phyloP scores from a whole-genome alignment of 2,888 invertebrate genomes.

The Cephus pulcher region DNA sequence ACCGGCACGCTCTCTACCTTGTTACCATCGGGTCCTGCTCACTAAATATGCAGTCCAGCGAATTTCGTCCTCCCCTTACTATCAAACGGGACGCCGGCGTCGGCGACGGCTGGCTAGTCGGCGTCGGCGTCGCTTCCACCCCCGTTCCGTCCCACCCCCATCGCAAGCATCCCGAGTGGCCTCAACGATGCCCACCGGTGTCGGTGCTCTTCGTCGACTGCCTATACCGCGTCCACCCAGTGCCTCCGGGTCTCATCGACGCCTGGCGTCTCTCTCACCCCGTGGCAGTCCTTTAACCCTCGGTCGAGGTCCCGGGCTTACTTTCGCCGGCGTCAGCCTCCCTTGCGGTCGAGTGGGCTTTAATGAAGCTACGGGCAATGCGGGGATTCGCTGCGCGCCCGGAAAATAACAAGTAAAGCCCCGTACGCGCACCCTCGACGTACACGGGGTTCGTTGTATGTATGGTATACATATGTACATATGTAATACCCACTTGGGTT shows the following conservation, averaged over 20 bases:
- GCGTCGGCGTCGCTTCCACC: not conserved
- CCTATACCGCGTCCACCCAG: too few species aligned
- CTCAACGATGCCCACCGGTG: not conserved
- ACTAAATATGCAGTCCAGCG: slow-evolving; percentile 11
- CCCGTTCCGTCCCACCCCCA: not conserved
- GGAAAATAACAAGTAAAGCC: slow-evolving; percentile 32
- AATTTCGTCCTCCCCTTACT: not conserved
- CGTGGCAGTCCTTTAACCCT: slow-evolving; percentile 21
- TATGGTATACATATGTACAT: too few species aligned
- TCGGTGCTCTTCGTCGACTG: too few species aligned
- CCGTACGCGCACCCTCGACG: too few species aligned
- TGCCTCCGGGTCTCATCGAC: too few species aligned
- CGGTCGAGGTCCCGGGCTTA: slow-evolving; percentile 19
- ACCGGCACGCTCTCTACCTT: not conserved
- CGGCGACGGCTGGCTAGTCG: too few species aligned
- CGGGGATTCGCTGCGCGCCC: slow-evolving; percentile 35
- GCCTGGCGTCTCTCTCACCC: not conserved
- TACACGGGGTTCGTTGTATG: too few species aligned
- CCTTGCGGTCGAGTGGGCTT: slow-evolving; percentile 44
- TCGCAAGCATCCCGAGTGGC: not conserved
- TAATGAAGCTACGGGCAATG: slow-evolving; percentile 46
- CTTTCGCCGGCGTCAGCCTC: slow-evolving; percentile 27
- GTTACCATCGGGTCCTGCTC: slow-evolving; percentile 1
- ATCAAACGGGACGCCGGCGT: too few species aligned
- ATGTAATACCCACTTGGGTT: too few species aligned